Base-by-base conservation (phyloP, 2,113 vertebrate species). In the Daphoenositta chrysoptera region DNA sequence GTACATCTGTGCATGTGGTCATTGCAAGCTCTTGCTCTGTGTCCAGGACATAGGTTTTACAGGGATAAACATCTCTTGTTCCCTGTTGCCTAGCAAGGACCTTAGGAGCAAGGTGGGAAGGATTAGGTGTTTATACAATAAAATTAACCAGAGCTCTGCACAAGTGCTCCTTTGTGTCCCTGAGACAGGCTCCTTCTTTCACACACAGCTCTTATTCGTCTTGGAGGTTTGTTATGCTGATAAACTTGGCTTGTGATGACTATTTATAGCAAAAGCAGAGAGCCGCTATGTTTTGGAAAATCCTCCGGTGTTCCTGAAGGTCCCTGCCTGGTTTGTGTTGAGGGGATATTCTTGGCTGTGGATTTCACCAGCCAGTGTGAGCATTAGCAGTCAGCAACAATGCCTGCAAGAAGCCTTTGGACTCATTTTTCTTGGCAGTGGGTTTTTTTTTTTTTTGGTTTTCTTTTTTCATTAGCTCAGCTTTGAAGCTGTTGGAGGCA, bases 191-290 rank as follows among this genome's bases (percentile, higher is more conserved):
- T 92, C 69, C 72, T 77, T 48, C 89, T 84, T 93, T 95, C 86
- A 90, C 76, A 84, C 69, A 71, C 76, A 82, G 88, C 77, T 89
- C 83, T 75, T 57, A 15, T 75, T 96, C 3, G 13, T 81, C 70
- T 87, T 44, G 64, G 88, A 83, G 89, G 86, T 93, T 95, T 96
- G 92, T 96, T 94, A 90, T 93, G 92, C 90, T 94, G 96, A 94
- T 96, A 92, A 90, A 95, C 79, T 93, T 90, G 83, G 94, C 48
- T 3, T 75, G 68, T 83, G 77, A 53, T 81, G 69, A 73, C 86
- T 96, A 92, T 96, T 96, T 94, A 92, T 95, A 95, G 94, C 72
- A 93, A 78, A 94, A 93, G 93, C 79, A 92, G 88, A 81, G 94
- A 94, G 76, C 80, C 95, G 93, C 85, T 93, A 2, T 92, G 90